A percentile compares a stretch with the other conserved stretches of the same genome.
These are phyloP conservation scores for Stratiomys singularior DNA, from an alignment of 2,888 invertebrate species.

Conservation along the genomic window DNA sequence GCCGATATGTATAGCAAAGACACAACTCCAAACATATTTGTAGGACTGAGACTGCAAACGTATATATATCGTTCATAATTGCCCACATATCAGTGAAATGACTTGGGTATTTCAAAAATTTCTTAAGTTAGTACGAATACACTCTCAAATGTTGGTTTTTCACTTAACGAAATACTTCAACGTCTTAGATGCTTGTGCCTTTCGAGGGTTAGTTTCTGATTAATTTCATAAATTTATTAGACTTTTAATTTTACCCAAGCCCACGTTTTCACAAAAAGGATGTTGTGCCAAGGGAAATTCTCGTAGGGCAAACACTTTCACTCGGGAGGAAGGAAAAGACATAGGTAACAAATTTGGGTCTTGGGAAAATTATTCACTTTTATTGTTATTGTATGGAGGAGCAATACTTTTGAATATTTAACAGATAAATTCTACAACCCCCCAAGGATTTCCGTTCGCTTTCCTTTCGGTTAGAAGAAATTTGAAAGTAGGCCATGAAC, in stretches of 20 bases:
- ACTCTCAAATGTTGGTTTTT: not conserved
- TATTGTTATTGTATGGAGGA: conserved; percentile 51
- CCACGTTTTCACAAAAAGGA: not conserved
- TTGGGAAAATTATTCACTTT: conserved; percentile 52
- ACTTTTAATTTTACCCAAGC: conserved; percentile 49
- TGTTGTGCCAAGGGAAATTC: not conserved
- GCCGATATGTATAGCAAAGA: not conserved
- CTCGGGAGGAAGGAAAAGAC: not conserved
- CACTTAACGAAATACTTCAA: conserved; percentile 3
- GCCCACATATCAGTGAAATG: conserved; percentile 48
- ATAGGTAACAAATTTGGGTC: conserved; percentile 37
- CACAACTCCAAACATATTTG: not conserved
- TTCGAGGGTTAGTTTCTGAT: conserved; percentile 47
- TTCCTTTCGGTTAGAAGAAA: not conserved
- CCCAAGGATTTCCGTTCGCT: conserved; percentile 19
- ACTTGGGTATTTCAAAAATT: conserved; percentile 39
- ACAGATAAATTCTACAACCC: conserved; percentile 49
- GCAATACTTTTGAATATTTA: conserved; percentile 53
- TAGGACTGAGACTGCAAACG: not conserved
- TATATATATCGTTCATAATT: conserved; percentile 47
- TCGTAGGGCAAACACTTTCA: not conserved
- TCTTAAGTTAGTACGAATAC: not conserved
- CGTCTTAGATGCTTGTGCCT: conserved; percentile 19
- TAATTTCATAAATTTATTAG: conserved; percentile 53
- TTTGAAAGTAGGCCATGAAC: conserved; percentile 15